Evolutionary conservation across 2,113 vertebrate species (phyloP).

Genomic region (Scomber scombrus): DNA sequence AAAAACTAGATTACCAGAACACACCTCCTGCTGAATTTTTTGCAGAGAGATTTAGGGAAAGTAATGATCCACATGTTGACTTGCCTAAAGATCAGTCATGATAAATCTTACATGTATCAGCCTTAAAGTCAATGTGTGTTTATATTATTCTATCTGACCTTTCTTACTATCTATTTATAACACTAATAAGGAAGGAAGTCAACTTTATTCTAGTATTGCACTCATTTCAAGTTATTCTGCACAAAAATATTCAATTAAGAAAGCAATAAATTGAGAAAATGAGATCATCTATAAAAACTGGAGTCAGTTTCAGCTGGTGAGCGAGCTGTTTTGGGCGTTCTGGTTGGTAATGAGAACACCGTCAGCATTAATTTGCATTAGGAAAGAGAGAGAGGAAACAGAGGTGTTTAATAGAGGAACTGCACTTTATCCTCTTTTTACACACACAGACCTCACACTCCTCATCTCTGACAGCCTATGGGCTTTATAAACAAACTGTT

Average conservation of each 20-base stretch:
- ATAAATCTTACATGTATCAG: slow-evolving; percentile 4
- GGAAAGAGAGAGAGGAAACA: not conserved
- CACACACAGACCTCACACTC: not conserved
- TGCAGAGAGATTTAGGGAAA: slow-evolving; percentile 8
- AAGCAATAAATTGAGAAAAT: too few relatives aligned
- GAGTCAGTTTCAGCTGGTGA: too few relatives aligned
- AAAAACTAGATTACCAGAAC: slow-evolving; percentile 15
- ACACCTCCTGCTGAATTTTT: slow-evolving; percentile 2
- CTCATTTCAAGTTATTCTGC: not conserved
- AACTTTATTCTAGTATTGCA: not conserved
- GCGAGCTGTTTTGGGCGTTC: not conserved
- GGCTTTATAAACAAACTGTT: too few relatives aligned
- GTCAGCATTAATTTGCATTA: not conserved
- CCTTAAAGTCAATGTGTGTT: not conserved
- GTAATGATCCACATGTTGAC: not conserved
- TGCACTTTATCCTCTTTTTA: not conserved
- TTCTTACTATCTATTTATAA: not conserved
- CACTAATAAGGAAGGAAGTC: too few relatives aligned
- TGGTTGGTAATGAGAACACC: not conserved
- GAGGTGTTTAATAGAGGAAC: too few relatives aligned
- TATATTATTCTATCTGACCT: not conserved
- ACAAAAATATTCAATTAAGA: not conserved
- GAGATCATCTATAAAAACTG: too few relatives aligned
- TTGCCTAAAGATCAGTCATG: not conserved
- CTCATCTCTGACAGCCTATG: too few relatives aligned